Evolutionary conservation across 2,888 invertebrate species (phyloP).

Genomic region (Troilus luridus): DNA sequence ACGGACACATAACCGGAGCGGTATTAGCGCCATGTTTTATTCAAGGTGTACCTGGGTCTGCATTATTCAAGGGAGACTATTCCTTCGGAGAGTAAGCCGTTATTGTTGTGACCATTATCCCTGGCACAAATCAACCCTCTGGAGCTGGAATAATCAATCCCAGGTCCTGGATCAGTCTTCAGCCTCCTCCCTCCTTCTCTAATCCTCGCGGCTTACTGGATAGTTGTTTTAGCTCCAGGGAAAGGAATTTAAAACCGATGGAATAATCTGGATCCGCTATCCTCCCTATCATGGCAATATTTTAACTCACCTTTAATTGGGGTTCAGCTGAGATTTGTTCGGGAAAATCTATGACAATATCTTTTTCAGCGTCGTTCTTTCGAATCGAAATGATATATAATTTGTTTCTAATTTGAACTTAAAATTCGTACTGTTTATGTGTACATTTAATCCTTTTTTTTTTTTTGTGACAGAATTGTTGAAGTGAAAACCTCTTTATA

Average conservation of each 20-base stretch:
- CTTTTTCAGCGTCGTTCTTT: not conserved
- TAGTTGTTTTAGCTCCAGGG: not conserved
- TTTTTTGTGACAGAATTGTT: no score
- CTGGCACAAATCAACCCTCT: slow-evolving; percentile 49
- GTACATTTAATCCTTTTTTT: no score
- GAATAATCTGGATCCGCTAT: slow-evolving; percentile 5
- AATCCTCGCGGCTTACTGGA: slow-evolving; percentile 18
- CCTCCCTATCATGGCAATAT: not conserved
- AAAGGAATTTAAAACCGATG: slow-evolving; percentile 12
- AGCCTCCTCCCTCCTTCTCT: not conserved
- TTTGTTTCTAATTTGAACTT: no score
- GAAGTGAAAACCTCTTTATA: no score
- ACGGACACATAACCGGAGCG: not conserved
- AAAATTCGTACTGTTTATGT: no score
- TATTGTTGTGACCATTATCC: slow-evolving; percentile 49
- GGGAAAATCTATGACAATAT: not conserved
- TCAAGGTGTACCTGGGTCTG: slow-evolving; percentile 18
- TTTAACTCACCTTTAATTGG: slow-evolving; percentile 24
- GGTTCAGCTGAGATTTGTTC: not conserved
- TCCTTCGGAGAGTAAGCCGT: slow-evolving; percentile 41
- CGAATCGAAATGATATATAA: not conserved
- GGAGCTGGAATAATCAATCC: slow-evolving; percentile 43
- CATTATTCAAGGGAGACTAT: slow-evolving; percentile 29
- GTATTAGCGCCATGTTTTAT: slow-evolving; percentile 45
- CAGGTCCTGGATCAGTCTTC: slow-evolving; percentile 1